Percentiles rank a stretch among this genome's conserved stretches.
Evolutionary conservation across 1,140 invertebrate species (phyloP).

Genomic region (Laupala kohalensis): DNA sequence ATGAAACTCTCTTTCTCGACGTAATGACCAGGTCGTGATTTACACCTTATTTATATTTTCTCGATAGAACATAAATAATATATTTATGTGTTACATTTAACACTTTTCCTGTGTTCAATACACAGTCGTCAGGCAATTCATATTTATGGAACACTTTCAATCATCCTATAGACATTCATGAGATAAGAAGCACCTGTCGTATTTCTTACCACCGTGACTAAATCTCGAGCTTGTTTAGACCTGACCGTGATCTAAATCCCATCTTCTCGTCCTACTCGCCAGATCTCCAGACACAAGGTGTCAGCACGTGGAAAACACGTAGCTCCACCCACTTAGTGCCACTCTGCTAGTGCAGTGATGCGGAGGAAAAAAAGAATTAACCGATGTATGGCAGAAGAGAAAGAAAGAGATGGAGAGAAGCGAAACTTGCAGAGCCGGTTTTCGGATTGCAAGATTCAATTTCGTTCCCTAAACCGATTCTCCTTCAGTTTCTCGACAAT

Average conservation of each 20-base stretch:
- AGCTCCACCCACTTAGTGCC: not conserved
- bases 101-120: too few species aligned
- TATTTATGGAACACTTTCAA: too few species aligned
- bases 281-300: not conserved
- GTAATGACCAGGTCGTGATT: too few species aligned
- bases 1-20: too few species aligned
- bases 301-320: not conserved
- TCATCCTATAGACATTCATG: too few species aligned
- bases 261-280: not conserved
- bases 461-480: not conserved
- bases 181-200: not conserved
- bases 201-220: not conserved
- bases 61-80: too few species aligned
- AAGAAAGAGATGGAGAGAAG: too few species aligned
- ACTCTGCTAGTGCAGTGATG: not conserved
- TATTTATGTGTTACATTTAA: too few species aligned
- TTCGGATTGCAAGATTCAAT: not conserved
- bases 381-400: too few species aligned
- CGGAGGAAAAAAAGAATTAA: not conserved
- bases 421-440: too few species aligned
- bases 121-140: too few species aligned
- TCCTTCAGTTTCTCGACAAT: not conserved
- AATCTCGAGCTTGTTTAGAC: not conserved
- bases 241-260: not conserved
- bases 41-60: too few species aligned